Conservation (phyloP, 2,113 vertebrate genomes). For the Agapornis roseicollis region DNA sequence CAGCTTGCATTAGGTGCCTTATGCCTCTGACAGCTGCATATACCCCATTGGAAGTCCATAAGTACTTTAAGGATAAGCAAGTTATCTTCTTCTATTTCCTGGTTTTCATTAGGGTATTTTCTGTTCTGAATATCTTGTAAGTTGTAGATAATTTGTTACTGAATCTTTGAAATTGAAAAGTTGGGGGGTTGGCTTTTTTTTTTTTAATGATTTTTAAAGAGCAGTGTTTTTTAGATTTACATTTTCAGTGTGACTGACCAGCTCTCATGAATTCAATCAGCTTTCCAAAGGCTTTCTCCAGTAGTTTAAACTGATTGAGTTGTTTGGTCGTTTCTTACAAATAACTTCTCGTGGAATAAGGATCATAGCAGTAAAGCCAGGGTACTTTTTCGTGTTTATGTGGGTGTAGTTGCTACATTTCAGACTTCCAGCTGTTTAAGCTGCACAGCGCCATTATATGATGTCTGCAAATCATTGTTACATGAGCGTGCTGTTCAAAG, state of each 20-base stretch:
- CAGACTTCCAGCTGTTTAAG: constrained; percentile 20
- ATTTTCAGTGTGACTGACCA: background rate
- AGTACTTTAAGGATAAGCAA: background rate
- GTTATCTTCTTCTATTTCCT: background rate
- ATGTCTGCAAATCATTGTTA: background rate
- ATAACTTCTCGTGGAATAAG: background rate
- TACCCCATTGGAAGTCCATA: background rate
- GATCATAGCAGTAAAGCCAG: background rate
- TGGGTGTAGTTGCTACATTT: background rate
- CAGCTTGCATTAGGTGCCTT: background rate
- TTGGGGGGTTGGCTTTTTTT: background rate
- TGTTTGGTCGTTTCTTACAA: background rate
- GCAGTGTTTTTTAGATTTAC: background rate
- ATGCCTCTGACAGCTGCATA: background rate
- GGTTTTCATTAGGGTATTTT: background rate
- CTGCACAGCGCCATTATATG: background rate
- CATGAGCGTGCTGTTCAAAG: background rate
- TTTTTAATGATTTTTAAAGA: background rate
- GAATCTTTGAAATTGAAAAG: background rate
- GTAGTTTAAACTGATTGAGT: background rate
- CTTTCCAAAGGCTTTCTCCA: background rate
- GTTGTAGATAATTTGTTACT: background rate
- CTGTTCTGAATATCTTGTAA: background rate
- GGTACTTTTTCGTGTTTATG: background rate
- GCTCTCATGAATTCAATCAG: background rate